Base-by-base conservation (phyloP, 2,113 vertebrate species). In the Aleadryas rufinucha region DNA sequence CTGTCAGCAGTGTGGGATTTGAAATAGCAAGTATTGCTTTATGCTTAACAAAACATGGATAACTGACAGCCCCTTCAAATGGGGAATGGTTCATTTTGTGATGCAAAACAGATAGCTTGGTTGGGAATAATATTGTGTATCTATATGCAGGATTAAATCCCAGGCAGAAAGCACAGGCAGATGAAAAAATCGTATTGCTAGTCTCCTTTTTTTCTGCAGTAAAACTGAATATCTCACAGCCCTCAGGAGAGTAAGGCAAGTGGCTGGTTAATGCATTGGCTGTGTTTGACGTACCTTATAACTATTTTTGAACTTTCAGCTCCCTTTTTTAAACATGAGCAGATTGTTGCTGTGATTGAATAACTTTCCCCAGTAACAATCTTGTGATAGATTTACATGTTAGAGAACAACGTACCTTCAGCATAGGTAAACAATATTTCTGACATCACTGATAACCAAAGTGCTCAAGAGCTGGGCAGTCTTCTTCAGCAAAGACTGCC, bases 11-110 rank as follows among this genome's bases (percentile, higher is more conserved):
- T 56, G 81, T 81, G 74, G 88, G 90, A 93, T 96, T 94, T 96
- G 85, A 90, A 95, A 87, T 42, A 81, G 60, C 60, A 91, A 80
- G 56, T 70, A 79, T 69, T 95, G 71, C 89, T 97, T 96, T 92
- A 59, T 87, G 80, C 83, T 92, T 83, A 96, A 94, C 90, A 96
- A 97, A 96, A 96, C 65, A 87, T 7, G 8, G 92, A 92, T 93
- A 96, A 96, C 89, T 85, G 95, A 94, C 96, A 95, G 68, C 53
- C 50, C 28, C 77, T 96, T 94, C 82, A 90, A 65, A 86, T 2
- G 39, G 69, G 50, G 53, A 90, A 94, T 33, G 35, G 85, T 78
- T 95, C 50, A 41, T 96, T 97, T 93, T 96, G 82, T 97, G 85
- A 94, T 95, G 93, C 83, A 94, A 94, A 95, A 71, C 89, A 93